Percentiles rank a stretch among this genome's conserved stretches.
Conservation (phyloP, 2,113 vertebrate genomes). For the Lophochroa leadbeateri region DNA sequence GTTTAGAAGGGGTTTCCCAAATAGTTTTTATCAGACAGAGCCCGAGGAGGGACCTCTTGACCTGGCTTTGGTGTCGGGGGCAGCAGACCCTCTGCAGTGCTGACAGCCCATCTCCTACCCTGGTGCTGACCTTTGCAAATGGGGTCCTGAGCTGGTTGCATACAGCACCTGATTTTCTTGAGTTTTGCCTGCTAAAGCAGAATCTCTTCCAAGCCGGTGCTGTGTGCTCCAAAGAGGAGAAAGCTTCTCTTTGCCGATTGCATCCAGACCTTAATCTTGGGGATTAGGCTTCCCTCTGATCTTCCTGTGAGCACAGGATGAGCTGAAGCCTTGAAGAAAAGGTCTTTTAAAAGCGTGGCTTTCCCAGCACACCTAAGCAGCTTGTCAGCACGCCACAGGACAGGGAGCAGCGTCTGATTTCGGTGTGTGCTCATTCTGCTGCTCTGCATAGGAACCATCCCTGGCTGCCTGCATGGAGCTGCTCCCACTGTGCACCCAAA, state of each 20-base stretch:
- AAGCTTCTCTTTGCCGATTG: not conserved
- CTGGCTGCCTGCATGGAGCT: fast-evolving
- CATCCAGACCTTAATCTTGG: not conserved
- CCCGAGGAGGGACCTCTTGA: not conserved
- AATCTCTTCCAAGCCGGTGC: not conserved
- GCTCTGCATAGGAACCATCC: not conserved
- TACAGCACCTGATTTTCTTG: not conserved
- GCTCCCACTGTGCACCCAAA: not conserved
- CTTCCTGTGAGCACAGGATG: not conserved
- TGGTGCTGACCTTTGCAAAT: not conserved
- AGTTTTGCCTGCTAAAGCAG: not conserved
- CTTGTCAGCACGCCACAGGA: fast-evolving
- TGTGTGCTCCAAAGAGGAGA: not conserved
- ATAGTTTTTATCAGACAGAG: not conserved
- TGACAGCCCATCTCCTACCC: not conserved
- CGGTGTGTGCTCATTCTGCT: not conserved
- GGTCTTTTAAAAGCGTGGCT: not conserved
- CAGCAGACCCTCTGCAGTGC: not conserved
- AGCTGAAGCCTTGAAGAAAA: not conserved
- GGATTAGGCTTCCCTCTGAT: not conserved
- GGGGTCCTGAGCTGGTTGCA: not conserved
- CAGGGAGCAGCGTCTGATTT: fast-evolving
- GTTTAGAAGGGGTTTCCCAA: not conserved
- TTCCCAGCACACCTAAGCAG: not conserved
- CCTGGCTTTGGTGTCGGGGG: not conserved